Evolutionary conservation across 1,140 invertebrate genomes (phyloP).

Genomic region (Metopolophium dirhodum): DNA sequence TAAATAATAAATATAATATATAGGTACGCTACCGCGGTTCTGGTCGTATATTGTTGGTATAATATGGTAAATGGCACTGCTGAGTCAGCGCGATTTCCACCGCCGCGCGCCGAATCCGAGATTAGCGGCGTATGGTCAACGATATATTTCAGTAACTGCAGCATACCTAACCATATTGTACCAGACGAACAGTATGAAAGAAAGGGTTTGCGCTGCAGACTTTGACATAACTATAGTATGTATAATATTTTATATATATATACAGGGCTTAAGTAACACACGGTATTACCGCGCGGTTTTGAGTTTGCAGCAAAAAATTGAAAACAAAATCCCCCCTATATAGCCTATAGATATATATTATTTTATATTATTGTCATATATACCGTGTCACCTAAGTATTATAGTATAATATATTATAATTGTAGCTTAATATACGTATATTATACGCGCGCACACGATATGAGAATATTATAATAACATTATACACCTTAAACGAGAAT

Average conservation of each 20-base stretch:
- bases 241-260: neutral
- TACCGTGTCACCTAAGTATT: no score
- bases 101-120: neutral
- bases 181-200: neutral
- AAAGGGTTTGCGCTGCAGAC: neutral
- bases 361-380: neutral
- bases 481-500: neutral
- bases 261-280: neutral
- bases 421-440: conserved; percentile 7
- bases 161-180: neutral
- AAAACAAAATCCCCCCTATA: neutral
- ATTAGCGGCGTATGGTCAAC: neutral
- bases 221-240: neutral
- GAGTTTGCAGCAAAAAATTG: neutral
- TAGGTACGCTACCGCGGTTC: neutral
- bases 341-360: no score
- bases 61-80: neutral
- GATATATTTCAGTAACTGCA: neutral
- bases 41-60: neutral
- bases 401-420: neutral
- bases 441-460: neutral
- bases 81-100: conserved; percentile 31
- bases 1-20: no score
- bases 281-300: neutral
- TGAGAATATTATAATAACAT: neutral